Evolutionary conservation across 2,113 vertebrate genomes (phyloP).

Genomic region (Brachyistius frenatus): DNA sequence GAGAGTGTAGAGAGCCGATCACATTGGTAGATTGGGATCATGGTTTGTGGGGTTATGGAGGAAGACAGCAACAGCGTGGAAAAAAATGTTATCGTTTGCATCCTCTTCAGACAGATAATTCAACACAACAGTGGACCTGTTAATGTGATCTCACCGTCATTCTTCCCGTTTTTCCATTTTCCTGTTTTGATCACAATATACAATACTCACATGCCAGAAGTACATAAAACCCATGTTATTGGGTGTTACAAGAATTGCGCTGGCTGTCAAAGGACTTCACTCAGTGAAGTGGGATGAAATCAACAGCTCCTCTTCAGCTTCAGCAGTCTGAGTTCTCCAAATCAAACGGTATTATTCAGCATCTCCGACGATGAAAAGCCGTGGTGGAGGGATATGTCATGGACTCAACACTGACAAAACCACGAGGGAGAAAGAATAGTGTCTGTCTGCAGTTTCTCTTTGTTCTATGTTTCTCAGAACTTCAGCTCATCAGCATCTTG

Average conservation of each 20-base stretch:
- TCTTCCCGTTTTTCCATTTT: not conserved
- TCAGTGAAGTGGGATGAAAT: not conserved
- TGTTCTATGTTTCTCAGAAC: not conserved
- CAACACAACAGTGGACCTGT: not conserved
- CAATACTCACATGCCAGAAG: no score
- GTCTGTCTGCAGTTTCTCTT: not conserved
- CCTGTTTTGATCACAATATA: not conserved
- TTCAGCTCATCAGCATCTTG: not conserved
- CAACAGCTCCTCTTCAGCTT: not conserved
- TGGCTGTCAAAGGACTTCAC: no score
- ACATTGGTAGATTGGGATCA: constrained; percentile 43
- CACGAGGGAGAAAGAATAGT: not conserved
- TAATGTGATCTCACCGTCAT: not conserved
- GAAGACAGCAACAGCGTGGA: not conserved
- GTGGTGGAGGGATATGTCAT: not conserved
- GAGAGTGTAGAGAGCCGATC: constrained; percentile 48
- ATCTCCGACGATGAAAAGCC: no score
- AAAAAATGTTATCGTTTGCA: constrained; percentile 15
- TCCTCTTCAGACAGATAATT: not conserved
- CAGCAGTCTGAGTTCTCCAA: not conserved
- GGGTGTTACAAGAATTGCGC: no score
- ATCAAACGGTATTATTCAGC: no score
- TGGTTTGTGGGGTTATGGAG: constrained; percentile 25
- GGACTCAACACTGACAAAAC: not conserved
- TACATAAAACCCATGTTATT: no score